These are phyloP conservation scores for Achlya flavicornis DNA, from an alignment of 2,888 invertebrate species.

Conservation along the genomic window DNA sequence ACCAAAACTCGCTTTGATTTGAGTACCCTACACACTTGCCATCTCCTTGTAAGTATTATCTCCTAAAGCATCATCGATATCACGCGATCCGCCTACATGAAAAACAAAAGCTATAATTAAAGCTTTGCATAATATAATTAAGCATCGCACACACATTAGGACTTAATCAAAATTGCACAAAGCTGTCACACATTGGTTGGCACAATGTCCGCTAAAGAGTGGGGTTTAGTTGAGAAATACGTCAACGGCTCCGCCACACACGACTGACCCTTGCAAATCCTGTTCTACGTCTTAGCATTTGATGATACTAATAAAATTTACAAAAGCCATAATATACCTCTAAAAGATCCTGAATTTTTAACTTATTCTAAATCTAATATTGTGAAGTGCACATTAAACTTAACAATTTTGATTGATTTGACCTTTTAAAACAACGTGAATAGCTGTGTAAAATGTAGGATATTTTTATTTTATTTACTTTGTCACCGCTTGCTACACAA, in stretches of 20 bases:
- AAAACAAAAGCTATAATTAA: too few species aligned
- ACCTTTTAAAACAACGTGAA: background rate
- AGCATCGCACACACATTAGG: slow-evolving; percentile 26
- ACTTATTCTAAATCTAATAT: background rate
- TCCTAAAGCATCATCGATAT: too few species aligned
- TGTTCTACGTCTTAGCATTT: slow-evolving; percentile 71
- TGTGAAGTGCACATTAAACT: background rate
- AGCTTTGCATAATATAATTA: slow-evolving; percentile 36
- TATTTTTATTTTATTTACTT: background rate
- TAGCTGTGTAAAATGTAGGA: background rate
- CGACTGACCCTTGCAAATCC: slow-evolving; percentile 62
- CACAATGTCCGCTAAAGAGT: slow-evolving; percentile 42
- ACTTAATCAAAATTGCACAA: slow-evolving; percentile 33
- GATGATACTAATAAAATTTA: slow-evolving; percentile 56
- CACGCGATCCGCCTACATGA: too few species aligned
- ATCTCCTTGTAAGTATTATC: too few species aligned
- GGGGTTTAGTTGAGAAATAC: slow-evolving; percentile 56
- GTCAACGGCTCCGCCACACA: slow-evolving; percentile 36
- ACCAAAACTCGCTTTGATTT: too few species aligned
- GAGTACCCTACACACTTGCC: too few species aligned
- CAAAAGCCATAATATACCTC: slow-evolving; percentile 22
- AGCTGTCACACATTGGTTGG: slow-evolving; percentile 38
- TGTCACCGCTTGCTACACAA: background rate
- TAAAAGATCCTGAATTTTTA: background rate
- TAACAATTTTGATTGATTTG: background rate